phyloP scores from a whole-genome alignment of 2,113 vertebrate genomes.

The Pygathrix nemaeus region DNA sequence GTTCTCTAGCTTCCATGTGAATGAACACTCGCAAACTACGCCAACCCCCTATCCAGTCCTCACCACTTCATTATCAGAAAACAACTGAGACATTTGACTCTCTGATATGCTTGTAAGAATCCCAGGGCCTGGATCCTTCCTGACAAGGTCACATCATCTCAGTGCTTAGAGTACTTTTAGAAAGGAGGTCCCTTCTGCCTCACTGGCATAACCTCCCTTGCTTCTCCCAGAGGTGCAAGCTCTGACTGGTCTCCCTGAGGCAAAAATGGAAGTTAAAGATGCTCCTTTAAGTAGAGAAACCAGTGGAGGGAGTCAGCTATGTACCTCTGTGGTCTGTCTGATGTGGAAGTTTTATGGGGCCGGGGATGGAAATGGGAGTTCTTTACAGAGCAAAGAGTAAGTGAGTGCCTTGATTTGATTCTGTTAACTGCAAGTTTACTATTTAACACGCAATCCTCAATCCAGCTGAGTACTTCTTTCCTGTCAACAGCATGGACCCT shows the following conservation, averaged over 20 bases:
- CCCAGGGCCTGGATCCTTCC: neutral
- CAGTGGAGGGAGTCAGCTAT: neutral
- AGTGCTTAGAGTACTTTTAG: neutral
- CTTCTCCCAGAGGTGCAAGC: neutral
- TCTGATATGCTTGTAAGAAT: neutral
- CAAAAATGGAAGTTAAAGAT: neutral
- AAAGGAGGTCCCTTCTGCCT: neutral
- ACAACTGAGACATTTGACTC: neutral
- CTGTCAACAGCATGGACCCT: neutral
- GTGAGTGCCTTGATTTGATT: neutral
- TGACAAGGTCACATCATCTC: neutral
- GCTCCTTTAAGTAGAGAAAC: neutral
- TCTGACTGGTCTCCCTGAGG: neutral
- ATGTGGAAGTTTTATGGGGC: neutral
- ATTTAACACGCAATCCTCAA: neutral
- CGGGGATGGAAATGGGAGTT: neutral
- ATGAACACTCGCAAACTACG: neutral
- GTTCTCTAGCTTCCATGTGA: neutral
- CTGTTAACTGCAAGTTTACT: neutral
- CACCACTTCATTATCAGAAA: neutral
- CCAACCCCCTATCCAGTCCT: neutral
- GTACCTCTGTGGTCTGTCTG: neutral
- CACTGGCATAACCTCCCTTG: neutral
- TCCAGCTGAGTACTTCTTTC: neutral
- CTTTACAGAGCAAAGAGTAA: neutral